Evolutionary conservation across 1,140 invertebrate genomes (phyloP).

Genomic region (Drosophila pachea): DNA sequence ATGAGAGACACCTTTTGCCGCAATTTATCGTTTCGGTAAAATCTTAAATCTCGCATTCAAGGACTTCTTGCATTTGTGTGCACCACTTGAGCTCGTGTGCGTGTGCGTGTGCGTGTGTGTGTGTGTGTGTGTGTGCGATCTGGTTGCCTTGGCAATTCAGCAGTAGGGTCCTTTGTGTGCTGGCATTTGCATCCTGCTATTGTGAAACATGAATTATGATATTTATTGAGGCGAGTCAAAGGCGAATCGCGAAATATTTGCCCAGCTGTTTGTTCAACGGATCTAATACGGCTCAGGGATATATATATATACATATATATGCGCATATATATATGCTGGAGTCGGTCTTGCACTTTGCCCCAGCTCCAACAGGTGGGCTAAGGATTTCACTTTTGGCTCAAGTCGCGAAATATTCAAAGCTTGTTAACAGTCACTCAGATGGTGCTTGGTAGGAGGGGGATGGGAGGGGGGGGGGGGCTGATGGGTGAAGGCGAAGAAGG

Average conservation of each 20-base stretch:
- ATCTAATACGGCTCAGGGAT: slow-evolving; percentile 3
- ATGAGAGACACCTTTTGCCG: slow-evolving; percentile 68
- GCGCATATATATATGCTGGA: too few relatives aligned
- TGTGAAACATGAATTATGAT: slow-evolving; percentile 62
- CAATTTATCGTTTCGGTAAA: slow-evolving; percentile 70
- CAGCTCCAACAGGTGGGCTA: slow-evolving; percentile 13
- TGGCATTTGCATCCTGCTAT: slow-evolving; percentile 25
- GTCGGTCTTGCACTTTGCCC: neutral
- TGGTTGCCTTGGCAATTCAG: slow-evolving; percentile 49
- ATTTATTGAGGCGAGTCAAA: slow-evolving; percentile 47
- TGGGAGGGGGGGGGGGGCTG: neutral
- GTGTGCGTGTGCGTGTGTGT: slow-evolving; percentile 10
- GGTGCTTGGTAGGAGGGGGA: neutral
- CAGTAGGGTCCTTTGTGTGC: slow-evolving; percentile 28
- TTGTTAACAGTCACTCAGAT: slow-evolving; percentile 58
- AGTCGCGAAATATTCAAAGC: slow-evolving; percentile 59
- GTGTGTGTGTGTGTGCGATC: neutral
- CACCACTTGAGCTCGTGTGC: neutral
- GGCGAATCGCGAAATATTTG: slow-evolving; percentile 42
- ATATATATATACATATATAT: neutral
- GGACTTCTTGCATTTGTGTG: slow-evolving; percentile 30
- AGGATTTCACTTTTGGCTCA: slow-evolving; percentile 9
- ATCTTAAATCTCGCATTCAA: slow-evolving; percentile 59
- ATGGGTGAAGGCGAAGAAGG: neutral
- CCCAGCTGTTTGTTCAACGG: slow-evolving; percentile 31